These are phyloP conservation scores for Nymphalis polychloros DNA, from an alignment of 2,888 invertebrate genomes.

Conservation along the genomic window DNA sequence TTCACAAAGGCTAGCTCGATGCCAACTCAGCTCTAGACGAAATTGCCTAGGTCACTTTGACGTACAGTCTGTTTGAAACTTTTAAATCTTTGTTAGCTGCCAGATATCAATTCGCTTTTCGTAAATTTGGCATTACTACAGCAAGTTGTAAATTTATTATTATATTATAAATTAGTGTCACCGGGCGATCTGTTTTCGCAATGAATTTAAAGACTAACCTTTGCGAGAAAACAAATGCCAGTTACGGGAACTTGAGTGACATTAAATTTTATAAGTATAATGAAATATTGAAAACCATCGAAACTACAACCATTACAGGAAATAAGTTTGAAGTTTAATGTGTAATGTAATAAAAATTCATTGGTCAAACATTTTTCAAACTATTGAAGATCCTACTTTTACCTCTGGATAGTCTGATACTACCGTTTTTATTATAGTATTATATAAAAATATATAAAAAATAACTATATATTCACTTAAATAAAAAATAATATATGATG, in stretches of 20 bases:
- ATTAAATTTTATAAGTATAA: conserved; percentile 31
- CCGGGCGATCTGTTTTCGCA: conserved; percentile 3
- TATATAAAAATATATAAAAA: no score
- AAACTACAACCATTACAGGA: conserved; percentile 37
- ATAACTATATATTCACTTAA: no score
- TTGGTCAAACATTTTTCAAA: background rate
- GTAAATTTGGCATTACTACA: conserved; percentile 5
- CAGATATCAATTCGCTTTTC: conserved; percentile 3
- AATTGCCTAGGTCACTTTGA: conserved; percentile 28
- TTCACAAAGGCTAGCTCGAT: conserved; percentile 16
- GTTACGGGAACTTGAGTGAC: conserved; percentile 22
- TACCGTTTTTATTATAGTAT: no score
- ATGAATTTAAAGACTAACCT: conserved; percentile 21
- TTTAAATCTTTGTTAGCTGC: conserved; percentile 15
- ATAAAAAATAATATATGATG: no score
- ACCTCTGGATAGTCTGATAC: no score
- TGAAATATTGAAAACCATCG: conserved; percentile 39
- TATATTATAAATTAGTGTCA: conserved; percentile 1
- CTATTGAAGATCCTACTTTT: background rate
- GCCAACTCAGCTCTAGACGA: conserved; percentile 22
- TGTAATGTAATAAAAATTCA: conserved; percentile 18
- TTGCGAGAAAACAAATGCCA: conserved; percentile 11
- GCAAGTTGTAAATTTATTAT: conserved; percentile 4
- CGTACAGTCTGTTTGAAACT: conserved; percentile 18
- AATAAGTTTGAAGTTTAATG: conserved; percentile 22